Evolutionary conservation across 2,113 vertebrate species (phyloP).

Genomic region (Dicerorhinus sumatrensis): DNA sequence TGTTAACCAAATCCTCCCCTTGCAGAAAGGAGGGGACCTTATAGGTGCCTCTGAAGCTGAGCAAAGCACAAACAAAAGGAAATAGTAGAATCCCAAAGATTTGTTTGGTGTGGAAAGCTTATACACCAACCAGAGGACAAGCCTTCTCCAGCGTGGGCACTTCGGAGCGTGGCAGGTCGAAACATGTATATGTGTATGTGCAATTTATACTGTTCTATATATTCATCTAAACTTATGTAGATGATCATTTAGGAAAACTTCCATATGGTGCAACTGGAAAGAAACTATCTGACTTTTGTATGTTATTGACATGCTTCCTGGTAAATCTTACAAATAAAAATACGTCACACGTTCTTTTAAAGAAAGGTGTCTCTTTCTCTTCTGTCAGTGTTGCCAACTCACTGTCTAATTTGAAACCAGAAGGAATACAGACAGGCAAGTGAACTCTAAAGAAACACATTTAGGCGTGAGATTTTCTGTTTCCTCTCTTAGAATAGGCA

Average conservation of each 20-base stretch:
- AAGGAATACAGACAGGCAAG: neutral
- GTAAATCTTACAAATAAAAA: neutral
- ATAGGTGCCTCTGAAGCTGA: conserved; percentile 49
- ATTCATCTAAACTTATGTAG: neutral
- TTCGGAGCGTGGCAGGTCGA: neutral
- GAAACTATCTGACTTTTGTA: neutral
- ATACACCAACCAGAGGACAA: neutral
- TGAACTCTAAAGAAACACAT: neutral
- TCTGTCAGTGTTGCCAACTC: neutral
- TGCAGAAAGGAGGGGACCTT: neutral
- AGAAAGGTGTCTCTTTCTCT: neutral
- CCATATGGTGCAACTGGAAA: neutral
- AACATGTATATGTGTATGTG: rapidly evolving
- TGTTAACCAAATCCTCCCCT: conserved; percentile 76
- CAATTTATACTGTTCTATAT: too few species aligned
- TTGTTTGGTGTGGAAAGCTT: conserved; percentile 66
- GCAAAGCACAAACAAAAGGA: conserved; percentile 71
- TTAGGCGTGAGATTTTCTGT: neutral
- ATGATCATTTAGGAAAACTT: neutral
- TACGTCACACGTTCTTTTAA: neutral
- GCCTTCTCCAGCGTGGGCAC: neutral
- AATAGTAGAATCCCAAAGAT: conserved; percentile 61
- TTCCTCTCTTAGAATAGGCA: neutral
- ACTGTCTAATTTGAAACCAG: neutral
- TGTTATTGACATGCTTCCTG: neutral